phyloP scores from a whole-genome alignment of 1,140 invertebrate species.

The Zaprionus davidi region DNA sequence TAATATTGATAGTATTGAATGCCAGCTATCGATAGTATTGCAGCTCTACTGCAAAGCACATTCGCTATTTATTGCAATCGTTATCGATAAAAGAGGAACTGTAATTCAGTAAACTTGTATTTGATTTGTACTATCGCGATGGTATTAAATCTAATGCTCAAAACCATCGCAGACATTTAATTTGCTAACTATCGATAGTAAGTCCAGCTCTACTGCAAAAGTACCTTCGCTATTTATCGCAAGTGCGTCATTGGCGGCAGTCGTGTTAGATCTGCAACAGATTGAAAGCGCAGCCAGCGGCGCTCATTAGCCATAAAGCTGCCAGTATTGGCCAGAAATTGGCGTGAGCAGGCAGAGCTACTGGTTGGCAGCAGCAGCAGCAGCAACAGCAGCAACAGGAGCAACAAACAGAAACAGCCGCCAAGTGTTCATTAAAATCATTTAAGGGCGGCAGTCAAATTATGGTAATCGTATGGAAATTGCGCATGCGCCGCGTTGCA shows the following conservation, averaged over 20 bases:
- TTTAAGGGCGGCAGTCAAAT: constrained; percentile 51
- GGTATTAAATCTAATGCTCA: too few relatives aligned
- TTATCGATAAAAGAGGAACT: too few relatives aligned
- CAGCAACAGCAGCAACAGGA: constrained; percentile 5
- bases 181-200: too few relatives aligned
- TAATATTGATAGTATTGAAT: too few relatives aligned
- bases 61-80: too few relatives aligned
- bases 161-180: too few relatives aligned
- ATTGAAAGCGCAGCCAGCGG: constrained; percentile 36
- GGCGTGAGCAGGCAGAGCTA: constrained; percentile 20
- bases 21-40: too few relatives aligned
- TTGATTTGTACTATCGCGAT: too few relatives aligned
- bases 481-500: constrained; percentile 41
- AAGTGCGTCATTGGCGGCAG: constrained; percentile 30
- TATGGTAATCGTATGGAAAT: constrained; percentile 54
- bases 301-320: constrained; percentile 56
- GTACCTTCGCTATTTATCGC: too few relatives aligned
- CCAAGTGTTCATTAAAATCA: constrained; percentile 47
- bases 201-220: too few relatives aligned
- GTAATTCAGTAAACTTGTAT: too few relatives aligned
- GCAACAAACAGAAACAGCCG: neutral
- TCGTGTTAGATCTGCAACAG: constrained; percentile 29
- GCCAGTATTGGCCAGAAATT: constrained; percentile 21
- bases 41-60: too few relatives aligned
- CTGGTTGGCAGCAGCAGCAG: constrained; percentile 28